Percentiles rank a stretch among this genome's conserved stretches.
phyloP scores from a whole-genome alignment of 2,888 invertebrate genomes.

The Phortica okadai region DNA sequence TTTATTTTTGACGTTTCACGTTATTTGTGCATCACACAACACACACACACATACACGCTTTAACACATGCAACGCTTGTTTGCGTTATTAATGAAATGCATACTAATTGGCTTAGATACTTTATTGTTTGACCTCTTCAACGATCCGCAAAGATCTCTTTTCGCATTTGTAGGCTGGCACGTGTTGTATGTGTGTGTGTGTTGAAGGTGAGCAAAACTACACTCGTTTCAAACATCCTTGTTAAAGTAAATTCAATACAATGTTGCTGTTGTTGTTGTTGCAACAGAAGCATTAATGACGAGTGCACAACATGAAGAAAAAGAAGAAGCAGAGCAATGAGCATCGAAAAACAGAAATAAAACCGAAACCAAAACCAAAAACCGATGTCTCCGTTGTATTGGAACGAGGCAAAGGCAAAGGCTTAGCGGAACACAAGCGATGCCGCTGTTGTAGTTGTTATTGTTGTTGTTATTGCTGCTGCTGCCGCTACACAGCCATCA shows the following conservation, averaged over 20 bases:
- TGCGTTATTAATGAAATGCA: too few relatives aligned
- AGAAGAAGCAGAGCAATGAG: conserved; percentile 41
- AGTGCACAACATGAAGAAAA: conserved; percentile 38
- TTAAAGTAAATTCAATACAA: conserved; percentile 9
- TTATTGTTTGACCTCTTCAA: too few relatives aligned
- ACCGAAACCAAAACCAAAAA: conserved; percentile 1
- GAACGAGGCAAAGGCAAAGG: conserved; percentile 59
- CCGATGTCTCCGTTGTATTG: neutral
- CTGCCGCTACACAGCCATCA: conserved; percentile 62
- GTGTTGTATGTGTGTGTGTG: too few relatives aligned
- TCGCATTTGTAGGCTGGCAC: too few relatives aligned
- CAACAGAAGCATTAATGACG: conserved; percentile 35
- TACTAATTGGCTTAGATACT: too few relatives aligned
- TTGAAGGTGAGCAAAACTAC: neutral
- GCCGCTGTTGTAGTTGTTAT: conserved; percentile 36
- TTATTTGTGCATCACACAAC: too few relatives aligned
- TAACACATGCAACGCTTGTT: too few relatives aligned
- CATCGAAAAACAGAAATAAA: neutral
- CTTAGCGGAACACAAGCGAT: conserved; percentile 58
- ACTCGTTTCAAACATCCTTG: conserved; percentile 10
- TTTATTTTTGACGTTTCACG: conserved; percentile 32
- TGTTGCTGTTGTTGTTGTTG: conserved; percentile 22
- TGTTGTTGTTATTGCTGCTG: conserved; percentile 28
- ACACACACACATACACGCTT: too few relatives aligned
- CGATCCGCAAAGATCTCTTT: too few relatives aligned